Evolutionary conservation across 2,797 vertebrate genomes (phyloP).

Genomic region (Luscinia luscinia): DNA sequence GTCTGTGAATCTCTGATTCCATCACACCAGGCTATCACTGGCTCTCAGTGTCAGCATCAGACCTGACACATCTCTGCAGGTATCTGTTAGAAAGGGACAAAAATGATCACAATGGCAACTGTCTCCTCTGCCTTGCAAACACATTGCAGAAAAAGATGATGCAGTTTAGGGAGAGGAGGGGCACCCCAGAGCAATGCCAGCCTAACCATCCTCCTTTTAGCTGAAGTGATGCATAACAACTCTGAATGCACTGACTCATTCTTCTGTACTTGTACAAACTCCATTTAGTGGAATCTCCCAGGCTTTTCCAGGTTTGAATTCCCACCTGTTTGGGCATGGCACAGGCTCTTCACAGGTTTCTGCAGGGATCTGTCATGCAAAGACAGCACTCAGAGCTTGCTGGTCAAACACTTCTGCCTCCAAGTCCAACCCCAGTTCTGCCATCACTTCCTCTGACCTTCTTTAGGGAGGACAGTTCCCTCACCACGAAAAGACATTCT

Average conservation of each 20-base stretch:
- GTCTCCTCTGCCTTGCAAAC: not conserved
- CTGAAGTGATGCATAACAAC: not conserved
- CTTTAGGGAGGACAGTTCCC: not conserved
- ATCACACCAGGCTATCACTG: not conserved
- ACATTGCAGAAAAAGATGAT: not conserved
- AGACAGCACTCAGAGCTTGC: not conserved
- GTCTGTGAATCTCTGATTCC: not conserved
- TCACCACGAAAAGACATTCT: not conserved
- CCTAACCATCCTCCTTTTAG: not conserved
- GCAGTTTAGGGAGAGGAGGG: not conserved
- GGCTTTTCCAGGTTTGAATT: not conserved
- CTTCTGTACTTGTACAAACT: not conserved
- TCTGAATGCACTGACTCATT: fast-evolving
- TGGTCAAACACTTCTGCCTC: not conserved
- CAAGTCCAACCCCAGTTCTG: not conserved
- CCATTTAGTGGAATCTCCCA: not conserved
- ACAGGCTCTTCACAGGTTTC: not conserved
- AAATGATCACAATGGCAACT: fast-evolving
- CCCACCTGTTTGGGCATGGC: not conserved
- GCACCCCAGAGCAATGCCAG: not conserved
- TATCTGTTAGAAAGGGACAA: not conserved
- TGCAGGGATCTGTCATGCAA: not conserved
- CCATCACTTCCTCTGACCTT: not conserved
- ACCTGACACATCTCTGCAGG: no score
- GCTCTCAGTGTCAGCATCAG: not conserved